Base-by-base conservation (phyloP, 1,140 invertebrate genomes). In the Notospermus geniculatus region DNA sequence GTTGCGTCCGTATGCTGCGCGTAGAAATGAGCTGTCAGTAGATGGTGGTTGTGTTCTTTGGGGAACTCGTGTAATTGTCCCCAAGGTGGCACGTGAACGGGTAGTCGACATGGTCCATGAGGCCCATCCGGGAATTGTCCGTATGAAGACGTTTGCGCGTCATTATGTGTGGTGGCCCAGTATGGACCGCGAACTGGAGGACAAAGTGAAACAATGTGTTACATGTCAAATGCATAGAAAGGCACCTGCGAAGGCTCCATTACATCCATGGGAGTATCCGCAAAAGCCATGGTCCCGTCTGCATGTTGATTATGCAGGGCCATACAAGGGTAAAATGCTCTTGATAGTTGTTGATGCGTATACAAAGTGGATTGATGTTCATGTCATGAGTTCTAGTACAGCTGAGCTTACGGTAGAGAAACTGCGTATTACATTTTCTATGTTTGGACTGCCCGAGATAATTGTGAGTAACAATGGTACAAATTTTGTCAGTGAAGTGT, bases 241-340 rank as follows among this genome's bases (percentile, higher is more conserved):
- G 65, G 69, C 53, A 19, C 73, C 64, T 13, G 22, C 25, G 57
- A 62, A 59, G 61, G 68, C 54, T 27, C 60, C 64, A 36, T 22
- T 71, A 29, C 45, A 65, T 29, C 63, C 64, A 2, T 83, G 82
- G 82, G 59, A 66, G 11, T 65, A 62, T 57, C 70, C 80, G 17
- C 64, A 64, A 25, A 69, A 57, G 50, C 81, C 78, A 1, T 85
- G 82, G 78, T 64, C 76, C n/a, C 64, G 83, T 54, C 43, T 85
- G 0, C 83, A 86, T 63, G 70, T 82, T 0, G 85, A 85, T 66
- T 84, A 82, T 68, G 79, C 79, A 5, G 81, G 82, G 9, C 82
- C 77, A 17, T 76, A 80, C 45, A 50, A 72, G 36, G 69, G 68
- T 1, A 62, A 73, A 54, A 74, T 66, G 62, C 83, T 79, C 61